Evolutionary conservation across 2,113 vertebrate species (phyloP).

Genomic region (Neotoma lepida): DNA sequence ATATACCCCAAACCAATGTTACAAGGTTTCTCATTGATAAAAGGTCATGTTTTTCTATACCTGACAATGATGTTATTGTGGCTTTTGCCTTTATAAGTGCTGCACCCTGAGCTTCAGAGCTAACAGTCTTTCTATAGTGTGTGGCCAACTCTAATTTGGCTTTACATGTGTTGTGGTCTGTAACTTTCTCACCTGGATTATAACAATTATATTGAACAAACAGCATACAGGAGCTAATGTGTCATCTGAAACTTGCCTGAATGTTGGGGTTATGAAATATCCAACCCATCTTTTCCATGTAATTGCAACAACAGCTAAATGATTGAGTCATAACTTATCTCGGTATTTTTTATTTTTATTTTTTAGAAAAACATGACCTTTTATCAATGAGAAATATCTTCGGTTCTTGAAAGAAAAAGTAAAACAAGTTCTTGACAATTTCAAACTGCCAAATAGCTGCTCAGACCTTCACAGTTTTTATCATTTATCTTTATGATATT

Average conservation of each 20-base stretch:
- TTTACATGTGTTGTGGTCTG: neutral
- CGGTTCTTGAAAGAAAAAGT: conserved; percentile 33
- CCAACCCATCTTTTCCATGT: neutral
- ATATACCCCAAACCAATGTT: neutral
- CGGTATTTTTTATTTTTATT: neutral
- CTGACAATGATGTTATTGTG: neutral
- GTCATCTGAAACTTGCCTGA: neutral
- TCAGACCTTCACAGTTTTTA: neutral
- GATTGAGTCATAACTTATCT: neutral
- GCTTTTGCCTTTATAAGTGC: neutral
- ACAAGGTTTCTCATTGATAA: too few relatives aligned
- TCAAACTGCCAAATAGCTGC: neutral
- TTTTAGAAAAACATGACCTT: neutral
- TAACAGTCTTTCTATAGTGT: neutral
- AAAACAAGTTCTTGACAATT: neutral
- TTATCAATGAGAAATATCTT: neutral
- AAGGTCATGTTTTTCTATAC: too few relatives aligned
- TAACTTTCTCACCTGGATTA: neutral
- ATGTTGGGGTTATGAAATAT: neutral
- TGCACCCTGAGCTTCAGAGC: too few relatives aligned
- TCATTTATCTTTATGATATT: neutral
- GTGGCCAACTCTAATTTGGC: neutral
- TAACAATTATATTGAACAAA: neutral
- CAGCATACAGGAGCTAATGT: neutral
- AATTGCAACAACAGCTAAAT: neutral